phyloP scores from a whole-genome alignment of 1,140 invertebrate genomes.

The Colletes latitarsis region DNA sequence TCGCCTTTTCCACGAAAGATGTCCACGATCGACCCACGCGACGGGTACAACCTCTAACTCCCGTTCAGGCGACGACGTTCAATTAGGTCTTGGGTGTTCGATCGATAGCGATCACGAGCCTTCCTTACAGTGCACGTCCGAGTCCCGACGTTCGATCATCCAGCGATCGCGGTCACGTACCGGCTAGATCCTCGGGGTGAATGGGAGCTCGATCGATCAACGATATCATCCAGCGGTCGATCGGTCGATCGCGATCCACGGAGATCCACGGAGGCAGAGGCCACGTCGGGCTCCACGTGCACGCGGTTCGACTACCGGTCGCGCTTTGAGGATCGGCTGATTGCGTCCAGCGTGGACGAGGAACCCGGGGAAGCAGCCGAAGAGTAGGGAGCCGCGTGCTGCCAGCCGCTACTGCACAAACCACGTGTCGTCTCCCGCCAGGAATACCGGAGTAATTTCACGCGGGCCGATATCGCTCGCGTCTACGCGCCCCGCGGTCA shows the following conservation, averaged over 20 bases:
- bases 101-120: slow-evolving; percentile 34
- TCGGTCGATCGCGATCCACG: slow-evolving; percentile 24
- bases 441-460: slow-evolving; percentile 48
- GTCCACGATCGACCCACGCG: neutral
- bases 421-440: slow-evolving; percentile 68
- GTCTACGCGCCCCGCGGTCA: neutral
- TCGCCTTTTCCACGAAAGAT: neutral
- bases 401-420: slow-evolving; percentile 50
- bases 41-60: neutral
- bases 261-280: slow-evolving; percentile 35
- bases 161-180: slow-evolving; percentile 22
- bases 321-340: slow-evolving; percentile 67
- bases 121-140: neutral
- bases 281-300: slow-evolving; percentile 55
- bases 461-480: neutral
- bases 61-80: neutral
- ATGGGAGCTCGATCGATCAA: slow-evolving; percentile 1
- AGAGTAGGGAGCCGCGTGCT: slow-evolving; percentile 64
- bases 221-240: slow-evolving; percentile 16
- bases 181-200: slow-evolving; percentile 8
- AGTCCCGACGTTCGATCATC: slow-evolving; percentile 3
- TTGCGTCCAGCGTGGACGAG: slow-evolving; percentile 65
- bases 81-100: slow-evolving; percentile 6
- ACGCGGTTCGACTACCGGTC: slow-evolving; percentile 68
- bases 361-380: slow-evolving; percentile 45